phyloP scores from a whole-genome alignment of 2,888 invertebrate species.

The Drosophila macrospina region DNA sequence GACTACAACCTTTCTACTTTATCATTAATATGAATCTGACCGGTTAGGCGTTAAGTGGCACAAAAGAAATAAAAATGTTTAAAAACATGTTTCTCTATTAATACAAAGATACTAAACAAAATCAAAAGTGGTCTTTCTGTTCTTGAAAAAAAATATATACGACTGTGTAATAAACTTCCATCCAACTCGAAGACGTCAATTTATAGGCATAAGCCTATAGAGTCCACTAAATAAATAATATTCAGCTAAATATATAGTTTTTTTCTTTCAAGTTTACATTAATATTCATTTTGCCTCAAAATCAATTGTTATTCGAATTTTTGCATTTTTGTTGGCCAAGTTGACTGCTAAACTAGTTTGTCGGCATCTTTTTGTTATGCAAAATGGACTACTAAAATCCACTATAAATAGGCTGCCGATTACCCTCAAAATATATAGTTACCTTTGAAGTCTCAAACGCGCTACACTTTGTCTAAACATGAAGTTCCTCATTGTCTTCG shows the following conservation, averaged over 20 bases:
- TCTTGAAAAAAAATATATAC: background rate
- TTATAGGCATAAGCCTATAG: constrained; percentile 18
- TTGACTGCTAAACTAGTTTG: constrained; percentile 35
- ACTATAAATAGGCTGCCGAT: constrained; percentile 32
- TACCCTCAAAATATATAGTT: constrained; percentile 38
- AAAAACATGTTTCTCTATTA: constrained; percentile 5
- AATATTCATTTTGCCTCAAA: constrained; percentile 38
- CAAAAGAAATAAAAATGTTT: constrained; percentile 9
- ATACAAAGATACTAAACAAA: constrained; percentile 1
- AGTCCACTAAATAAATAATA: constrained; percentile 19
- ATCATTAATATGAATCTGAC: background rate
- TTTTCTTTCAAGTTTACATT: constrained; percentile 40
- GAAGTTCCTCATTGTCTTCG: constrained; percentile 78
- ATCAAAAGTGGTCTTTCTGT: constrained; percentile 15
- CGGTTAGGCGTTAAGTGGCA: background rate
- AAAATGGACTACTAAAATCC: constrained; percentile 7
- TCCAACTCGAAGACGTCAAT: constrained; percentile 6
- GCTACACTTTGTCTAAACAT: constrained; percentile 53
- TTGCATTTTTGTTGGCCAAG: constrained; percentile 26
- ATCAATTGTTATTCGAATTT: constrained; percentile 21
- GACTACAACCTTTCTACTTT: constrained; percentile 3
- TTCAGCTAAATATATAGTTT: background rate
- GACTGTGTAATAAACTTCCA: constrained; percentile 2
- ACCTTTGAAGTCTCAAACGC: constrained; percentile 55
- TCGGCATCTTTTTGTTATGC: constrained; percentile 29